Conservation (phyloP, 2,113 vertebrate species). For the Sorex fumeus region DNA sequence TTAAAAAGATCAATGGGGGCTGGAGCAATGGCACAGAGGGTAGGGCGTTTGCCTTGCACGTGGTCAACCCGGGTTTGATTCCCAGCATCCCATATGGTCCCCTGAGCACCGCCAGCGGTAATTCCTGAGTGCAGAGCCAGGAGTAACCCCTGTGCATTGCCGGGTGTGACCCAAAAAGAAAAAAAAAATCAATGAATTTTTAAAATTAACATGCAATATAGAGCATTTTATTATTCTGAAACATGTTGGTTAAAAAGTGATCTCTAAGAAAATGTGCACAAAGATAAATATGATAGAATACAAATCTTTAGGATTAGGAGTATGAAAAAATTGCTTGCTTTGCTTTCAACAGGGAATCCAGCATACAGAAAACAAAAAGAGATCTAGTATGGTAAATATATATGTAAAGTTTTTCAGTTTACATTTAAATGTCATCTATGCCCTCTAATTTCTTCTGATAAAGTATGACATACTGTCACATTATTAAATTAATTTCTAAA, state of each 20-base stretch:
- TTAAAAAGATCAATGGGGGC: too few relatives aligned
- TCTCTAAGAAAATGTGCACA: not conserved
- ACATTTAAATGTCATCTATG: not conserved
- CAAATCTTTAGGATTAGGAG: not conserved
- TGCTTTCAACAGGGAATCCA: not conserved
- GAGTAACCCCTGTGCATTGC: too few relatives aligned
- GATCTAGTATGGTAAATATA: not conserved
- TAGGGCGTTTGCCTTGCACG: too few relatives aligned
- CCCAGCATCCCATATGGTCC: too few relatives aligned
- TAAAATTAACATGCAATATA: not conserved
- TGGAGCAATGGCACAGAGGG: too few relatives aligned
- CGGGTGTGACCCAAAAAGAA: too few relatives aligned
- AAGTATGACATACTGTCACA: not conserved
- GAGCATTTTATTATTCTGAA: not conserved
- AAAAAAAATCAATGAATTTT: not conserved
- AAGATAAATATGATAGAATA: not conserved
- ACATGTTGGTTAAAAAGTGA: not conserved
- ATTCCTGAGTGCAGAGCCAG: too few relatives aligned
- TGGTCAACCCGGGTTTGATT: too few relatives aligned
- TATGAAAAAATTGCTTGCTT: not conserved
- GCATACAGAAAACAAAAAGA: not conserved
- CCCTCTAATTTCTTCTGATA: not conserved
- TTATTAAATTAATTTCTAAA: not conserved
- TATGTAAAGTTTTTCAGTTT: slow-evolving; percentile 2
- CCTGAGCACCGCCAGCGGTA: too few relatives aligned